A percentile compares a stretch with the other conserved stretches of the same genome.
phyloP scores from a whole-genome alignment of 2,113 vertebrate species.

The Progne subis region DNA sequence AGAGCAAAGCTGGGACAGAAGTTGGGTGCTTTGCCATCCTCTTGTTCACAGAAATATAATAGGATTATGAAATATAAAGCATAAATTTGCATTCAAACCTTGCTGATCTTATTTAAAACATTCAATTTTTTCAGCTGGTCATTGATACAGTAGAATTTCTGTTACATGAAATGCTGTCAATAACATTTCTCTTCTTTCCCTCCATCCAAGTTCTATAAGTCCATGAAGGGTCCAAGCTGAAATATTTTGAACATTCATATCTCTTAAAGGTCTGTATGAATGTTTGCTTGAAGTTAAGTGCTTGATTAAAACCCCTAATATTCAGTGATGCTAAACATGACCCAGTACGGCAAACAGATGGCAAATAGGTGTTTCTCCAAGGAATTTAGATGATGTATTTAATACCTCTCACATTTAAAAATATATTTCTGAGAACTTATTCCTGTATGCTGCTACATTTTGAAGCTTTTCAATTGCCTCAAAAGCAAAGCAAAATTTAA shows the following conservation, averaged over 20 bases:
- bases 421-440: not conserved
- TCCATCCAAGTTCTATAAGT: not conserved
- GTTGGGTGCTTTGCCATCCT: not conserved
- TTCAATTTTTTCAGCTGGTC: not conserved
- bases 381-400: not conserved
- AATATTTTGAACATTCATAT: not conserved
- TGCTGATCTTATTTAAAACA: not conserved
- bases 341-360: not conserved
- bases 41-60: not conserved
- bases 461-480: not conserved
- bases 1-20: constrained; percentile 1
- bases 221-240: not conserved
- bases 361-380: not conserved
- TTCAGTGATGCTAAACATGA: not conserved
- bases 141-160: not conserved
- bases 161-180: not conserved
- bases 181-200: not conserved
- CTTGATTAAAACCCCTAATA: not conserved
- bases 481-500: not conserved
- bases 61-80: not conserved
- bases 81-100: not conserved
- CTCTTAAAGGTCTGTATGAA: not conserved
- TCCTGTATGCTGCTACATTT: not conserved
- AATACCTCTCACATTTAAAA: not conserved
- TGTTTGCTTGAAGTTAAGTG: not conserved